These are phyloP conservation scores for Imbricaverruca yamaguchii DNA, from an alignment of 2,888 invertebrate species.

Conservation along the genomic window DNA sequence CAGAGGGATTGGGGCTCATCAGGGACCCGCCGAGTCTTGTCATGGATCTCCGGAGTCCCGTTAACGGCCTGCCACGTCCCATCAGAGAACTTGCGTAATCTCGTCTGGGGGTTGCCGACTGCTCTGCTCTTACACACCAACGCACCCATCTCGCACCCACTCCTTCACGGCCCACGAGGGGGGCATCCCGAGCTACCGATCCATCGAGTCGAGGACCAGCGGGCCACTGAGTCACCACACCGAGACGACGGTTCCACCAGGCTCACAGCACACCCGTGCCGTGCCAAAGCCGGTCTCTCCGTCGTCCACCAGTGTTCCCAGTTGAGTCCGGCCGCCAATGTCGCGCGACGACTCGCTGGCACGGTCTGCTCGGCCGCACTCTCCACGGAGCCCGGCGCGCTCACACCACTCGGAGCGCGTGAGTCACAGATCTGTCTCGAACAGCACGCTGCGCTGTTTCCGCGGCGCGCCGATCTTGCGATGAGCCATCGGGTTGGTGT, in stretches of 20 bases:
- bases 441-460: slow-evolving; percentile 4
- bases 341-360: too few relatives aligned
- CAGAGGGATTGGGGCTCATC: too few relatives aligned
- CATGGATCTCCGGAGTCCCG: too few relatives aligned
- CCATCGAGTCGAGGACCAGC: not conserved
- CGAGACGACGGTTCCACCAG: not conserved
- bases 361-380: not conserved
- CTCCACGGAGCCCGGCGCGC: not conserved
- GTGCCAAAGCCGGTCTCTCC: not conserved
- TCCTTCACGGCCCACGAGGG: too few relatives aligned
- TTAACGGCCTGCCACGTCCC: too few relatives aligned
- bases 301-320: not conserved
- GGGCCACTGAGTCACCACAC: not conserved
- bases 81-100: too few relatives aligned
- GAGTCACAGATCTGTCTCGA: slow-evolving; percentile 1
- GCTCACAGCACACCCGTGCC: not conserved
- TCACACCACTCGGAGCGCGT: not conserved
- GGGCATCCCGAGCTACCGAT: too few relatives aligned
- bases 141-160: too few relatives aligned
- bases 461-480: slow-evolving; percentile 12
- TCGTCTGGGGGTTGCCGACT: too few relatives aligned
- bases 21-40: too few relatives aligned
- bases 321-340: not conserved
- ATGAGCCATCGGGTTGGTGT: slow-evolving; percentile 17
- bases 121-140: too few relatives aligned